Conservation (phyloP, 2,888 invertebrate species). For the Ariolimax columbianus region DNA sequence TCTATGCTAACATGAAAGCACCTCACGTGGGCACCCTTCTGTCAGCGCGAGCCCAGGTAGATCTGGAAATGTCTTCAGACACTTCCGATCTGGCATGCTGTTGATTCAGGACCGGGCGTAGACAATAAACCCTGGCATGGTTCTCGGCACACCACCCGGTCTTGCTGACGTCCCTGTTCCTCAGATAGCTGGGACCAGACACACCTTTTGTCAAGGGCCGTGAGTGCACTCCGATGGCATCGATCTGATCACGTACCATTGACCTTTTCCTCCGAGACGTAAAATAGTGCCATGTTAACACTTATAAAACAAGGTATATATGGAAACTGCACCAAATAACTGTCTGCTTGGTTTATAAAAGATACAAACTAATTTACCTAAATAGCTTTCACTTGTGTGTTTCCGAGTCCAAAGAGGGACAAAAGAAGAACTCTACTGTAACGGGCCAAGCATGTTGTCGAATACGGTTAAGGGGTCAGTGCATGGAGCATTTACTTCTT, state of each 20-base stretch:
- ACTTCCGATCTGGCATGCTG: constrained; percentile 11
- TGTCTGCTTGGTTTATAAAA: too few relatives aligned
- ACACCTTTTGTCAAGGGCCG: neutral
- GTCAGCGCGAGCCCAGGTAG: neutral
- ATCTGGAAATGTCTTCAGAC: neutral
- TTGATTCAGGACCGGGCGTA: neutral
- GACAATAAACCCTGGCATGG: neutral
- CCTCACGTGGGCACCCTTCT: neutral
- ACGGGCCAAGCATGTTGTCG: too few relatives aligned
- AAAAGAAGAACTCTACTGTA: too few relatives aligned
- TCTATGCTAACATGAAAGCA: constrained; percentile 30
- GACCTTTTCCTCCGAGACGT: neutral
- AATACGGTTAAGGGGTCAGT: too few relatives aligned
- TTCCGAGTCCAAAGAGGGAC: too few relatives aligned
- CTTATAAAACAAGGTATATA: neutral
- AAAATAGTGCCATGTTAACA: neutral
- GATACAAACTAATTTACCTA: too few relatives aligned
- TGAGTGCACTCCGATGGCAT: neutral
- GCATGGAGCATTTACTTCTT: too few relatives aligned
- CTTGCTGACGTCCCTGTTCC: neutral
- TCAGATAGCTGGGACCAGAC: neutral
- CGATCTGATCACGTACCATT: neutral
- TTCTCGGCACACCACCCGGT: neutral
- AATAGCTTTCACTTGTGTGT: too few relatives aligned
- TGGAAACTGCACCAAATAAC: too few relatives aligned